Conservation (phyloP, 2,113 vertebrate species). For the Fregetta grallaria region DNA sequence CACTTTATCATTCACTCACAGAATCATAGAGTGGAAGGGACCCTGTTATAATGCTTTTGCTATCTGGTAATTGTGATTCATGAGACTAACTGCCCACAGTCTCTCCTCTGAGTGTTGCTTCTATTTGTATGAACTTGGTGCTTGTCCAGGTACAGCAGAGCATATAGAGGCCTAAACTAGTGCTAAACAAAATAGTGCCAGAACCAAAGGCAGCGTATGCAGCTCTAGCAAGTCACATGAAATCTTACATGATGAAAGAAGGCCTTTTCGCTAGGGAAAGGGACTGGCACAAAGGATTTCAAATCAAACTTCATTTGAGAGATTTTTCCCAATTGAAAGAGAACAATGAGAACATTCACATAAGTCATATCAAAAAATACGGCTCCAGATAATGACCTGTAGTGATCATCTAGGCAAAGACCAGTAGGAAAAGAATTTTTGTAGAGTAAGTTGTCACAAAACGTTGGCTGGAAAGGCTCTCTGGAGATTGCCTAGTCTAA, state of each 20-base stretch:
- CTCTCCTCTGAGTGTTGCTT: background rate
- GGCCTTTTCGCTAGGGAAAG: background rate
- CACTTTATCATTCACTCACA: background rate
- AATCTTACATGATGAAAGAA: background rate
- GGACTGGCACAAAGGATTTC: background rate
- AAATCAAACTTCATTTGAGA: background rate
- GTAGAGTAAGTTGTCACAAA: background rate
- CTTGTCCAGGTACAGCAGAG: background rate
- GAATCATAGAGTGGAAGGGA: background rate
- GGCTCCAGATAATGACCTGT: background rate
- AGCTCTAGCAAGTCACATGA: background rate
- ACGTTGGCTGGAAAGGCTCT: background rate
- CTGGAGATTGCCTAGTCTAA: background rate
- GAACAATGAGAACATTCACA: accelerated
- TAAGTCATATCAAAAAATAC: background rate
- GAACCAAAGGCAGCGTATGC: background rate
- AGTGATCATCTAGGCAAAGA: background rate
- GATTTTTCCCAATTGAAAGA: background rate
- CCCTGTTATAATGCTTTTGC: background rate
- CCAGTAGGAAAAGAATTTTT: accelerated
- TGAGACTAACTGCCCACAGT: background rate
- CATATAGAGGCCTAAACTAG: background rate
- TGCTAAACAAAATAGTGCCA: background rate
- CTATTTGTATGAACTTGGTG: background rate
- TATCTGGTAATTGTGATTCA: background rate